A percentile compares a stretch with the other conserved stretches of the same genome.
These are phyloP conservation scores for Mus spretus DNA, from an alignment of 2,797 vertebrate genomes.

Conservation along the genomic window DNA sequence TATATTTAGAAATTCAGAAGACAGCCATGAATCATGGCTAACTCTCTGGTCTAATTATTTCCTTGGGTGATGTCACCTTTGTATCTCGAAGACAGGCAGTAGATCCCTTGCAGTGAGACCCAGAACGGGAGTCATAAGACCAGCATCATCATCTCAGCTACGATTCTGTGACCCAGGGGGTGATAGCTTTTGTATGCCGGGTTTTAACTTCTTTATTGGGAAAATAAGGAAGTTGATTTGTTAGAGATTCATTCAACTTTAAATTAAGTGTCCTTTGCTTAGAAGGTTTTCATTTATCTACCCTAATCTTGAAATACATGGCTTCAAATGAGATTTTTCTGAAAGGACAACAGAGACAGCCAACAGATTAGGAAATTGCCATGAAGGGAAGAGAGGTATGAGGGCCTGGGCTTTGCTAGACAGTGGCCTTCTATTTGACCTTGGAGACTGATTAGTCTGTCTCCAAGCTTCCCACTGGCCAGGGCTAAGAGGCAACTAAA, in stretches of 20 bases:
- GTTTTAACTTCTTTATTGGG: slow-evolving; percentile 34
- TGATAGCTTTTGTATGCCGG: slow-evolving; percentile 11
- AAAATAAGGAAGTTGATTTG: slow-evolving; percentile 18
- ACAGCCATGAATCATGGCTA: slow-evolving; percentile 45
- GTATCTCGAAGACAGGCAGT: not conserved
- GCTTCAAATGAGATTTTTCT: slow-evolving; percentile 46
- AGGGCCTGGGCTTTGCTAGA: not conserved
- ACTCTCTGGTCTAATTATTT: slow-evolving; percentile 54
- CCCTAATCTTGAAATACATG: not conserved
- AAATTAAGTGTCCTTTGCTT: slow-evolving; percentile 34
- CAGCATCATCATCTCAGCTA: not conserved
- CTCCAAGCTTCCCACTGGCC: not conserved
- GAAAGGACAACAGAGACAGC: slow-evolving; percentile 9
- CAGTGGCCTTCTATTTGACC: slow-evolving; percentile 41
- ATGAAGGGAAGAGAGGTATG: not conserved
- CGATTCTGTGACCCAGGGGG: not conserved
- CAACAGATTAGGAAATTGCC: slow-evolving; percentile 12
- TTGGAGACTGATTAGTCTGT: not conserved
- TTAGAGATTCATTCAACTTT: slow-evolving; percentile 19
- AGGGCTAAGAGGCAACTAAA: slow-evolving; percentile 35
- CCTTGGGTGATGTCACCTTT: slow-evolving; percentile 21
- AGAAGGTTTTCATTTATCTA: slow-evolving; percentile 16
- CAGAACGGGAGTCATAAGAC: not conserved
- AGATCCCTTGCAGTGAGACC: not conserved
- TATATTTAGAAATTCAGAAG: not conserved